Conservation (phyloP, 2,888 invertebrate species). For the Phortica okadai region DNA sequence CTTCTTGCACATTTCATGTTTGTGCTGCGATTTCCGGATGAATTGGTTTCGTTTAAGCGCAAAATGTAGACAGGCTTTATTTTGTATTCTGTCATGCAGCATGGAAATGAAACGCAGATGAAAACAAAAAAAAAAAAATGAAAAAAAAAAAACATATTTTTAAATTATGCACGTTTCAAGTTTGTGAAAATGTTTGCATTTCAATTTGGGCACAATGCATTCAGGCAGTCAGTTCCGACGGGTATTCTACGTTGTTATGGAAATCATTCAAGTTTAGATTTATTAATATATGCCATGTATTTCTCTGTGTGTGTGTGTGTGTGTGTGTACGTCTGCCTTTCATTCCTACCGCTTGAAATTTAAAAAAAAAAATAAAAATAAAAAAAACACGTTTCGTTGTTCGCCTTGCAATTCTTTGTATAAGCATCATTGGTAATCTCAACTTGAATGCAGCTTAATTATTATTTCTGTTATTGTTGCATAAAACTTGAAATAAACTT, state of each 20-base stretch:
- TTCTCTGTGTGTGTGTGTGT: not conserved
- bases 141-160: slow-evolving; percentile 16
- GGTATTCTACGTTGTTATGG: slow-evolving; percentile 10
- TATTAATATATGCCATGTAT: slow-evolving; percentile 23
- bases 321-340: not conserved
- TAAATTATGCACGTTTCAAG: slow-evolving; percentile 27
- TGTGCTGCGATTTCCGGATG: slow-evolving; percentile 61
- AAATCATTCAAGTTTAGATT: slow-evolving; percentile 5
- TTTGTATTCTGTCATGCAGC: slow-evolving; percentile 9
- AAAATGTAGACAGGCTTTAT: slow-evolving; percentile 54
- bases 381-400: not conserved
- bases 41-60: slow-evolving; percentile 66
- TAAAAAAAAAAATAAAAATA: not conserved
- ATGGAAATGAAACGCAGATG: slow-evolving; percentile 1
- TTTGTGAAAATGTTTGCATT: slow-evolving; percentile 23
- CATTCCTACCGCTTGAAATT: not conserved
- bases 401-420: not conserved
- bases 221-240: not conserved
- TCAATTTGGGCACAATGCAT: slow-evolving; percentile 5
- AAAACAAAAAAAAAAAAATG: not conserved
- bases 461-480: not conserved
- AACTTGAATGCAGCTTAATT: not conserved
- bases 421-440: not conserved
- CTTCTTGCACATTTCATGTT: not conserved
- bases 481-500: not conserved